Conservation (phyloP, 64 coral and sea anemone species). For the Catalaphyllia jardinei region DNA sequence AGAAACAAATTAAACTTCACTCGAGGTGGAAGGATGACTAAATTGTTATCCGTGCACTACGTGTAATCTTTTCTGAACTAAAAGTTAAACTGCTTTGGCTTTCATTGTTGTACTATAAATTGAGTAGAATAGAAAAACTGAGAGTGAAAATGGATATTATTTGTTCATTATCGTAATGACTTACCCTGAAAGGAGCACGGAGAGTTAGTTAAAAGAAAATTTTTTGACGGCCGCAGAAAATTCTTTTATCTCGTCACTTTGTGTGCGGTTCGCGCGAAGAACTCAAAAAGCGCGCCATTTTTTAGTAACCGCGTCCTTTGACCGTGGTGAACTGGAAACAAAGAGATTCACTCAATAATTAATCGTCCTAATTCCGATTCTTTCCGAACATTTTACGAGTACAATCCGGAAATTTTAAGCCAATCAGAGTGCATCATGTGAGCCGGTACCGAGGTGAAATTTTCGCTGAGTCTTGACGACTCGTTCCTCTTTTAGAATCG, state of each 20-base stretch:
- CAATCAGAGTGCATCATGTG: conserved; percentile 67
- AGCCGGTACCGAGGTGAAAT: conserved; percentile 64
- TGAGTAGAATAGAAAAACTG: background rate
- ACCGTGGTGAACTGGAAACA: background rate
- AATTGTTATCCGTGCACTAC: background rate
- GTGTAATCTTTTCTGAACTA: background rate
- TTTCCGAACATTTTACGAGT: conserved; percentile 9
- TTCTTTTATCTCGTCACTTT: background rate
- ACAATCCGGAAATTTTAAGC: conserved; percentile 55
- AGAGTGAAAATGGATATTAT: background rate
- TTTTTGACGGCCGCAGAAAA: background rate
- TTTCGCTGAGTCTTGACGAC: conserved; percentile 55
- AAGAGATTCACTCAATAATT: conserved; percentile 32
- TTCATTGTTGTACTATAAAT: background rate
- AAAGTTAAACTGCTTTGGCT: background rate
- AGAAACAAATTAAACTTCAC: background rate
- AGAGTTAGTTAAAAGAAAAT: background rate
- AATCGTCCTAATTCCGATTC: background rate
- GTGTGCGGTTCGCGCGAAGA: background rate
- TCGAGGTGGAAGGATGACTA: no score
- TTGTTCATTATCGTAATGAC: background rate
- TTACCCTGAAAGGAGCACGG: background rate
- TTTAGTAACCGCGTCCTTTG: conserved; percentile 14
- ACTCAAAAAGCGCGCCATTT: conserved; percentile 33
- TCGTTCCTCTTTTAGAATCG: conserved; percentile 18